Evolutionary conservation across 2,888 invertebrate species (phyloP), one percentile per base, ranked within the genome.

Genomic region (Cephus pulcher): DNA sequence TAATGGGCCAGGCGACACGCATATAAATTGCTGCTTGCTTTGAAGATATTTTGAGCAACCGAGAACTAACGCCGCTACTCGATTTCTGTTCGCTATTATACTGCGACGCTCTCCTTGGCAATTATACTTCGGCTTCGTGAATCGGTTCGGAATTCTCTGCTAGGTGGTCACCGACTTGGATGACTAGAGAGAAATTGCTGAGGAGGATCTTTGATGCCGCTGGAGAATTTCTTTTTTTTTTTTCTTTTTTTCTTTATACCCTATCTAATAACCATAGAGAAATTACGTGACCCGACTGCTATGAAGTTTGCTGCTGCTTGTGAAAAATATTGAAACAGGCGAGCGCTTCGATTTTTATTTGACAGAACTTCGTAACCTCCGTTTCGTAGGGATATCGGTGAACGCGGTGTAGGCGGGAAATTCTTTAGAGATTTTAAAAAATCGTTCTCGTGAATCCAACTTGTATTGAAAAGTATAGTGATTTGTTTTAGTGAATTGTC

Each of bases 21-120:
- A 88, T 88, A 90, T 90, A 89, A 90, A 91, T 91, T 89, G 88
- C 90, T 85, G 87, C 88, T 88, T 87, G 85, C 90, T 90, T 90
- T 89, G 87, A 89, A 88, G 89, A 88, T 89, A 89, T 89, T 90
- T 90, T 87, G 84, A 89, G 88, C 69, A 15, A 70, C 56, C 35
- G 70, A 74, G 71, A 33, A 71, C 32, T 71, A 71, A 33, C 34
- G 33, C 56, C 71, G 71, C 71, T 71, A 71, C 71, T 71, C 71
- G 32, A 71, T 71, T 71, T 71, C 71, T 71, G 33, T 32, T 71
- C 71, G 71, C 33, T 71, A 71, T 34, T 56, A 56, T 56, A 56
- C 23, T 56, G 56, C 56, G 56, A 56, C 56, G 56, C 56, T 56
- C 56, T 56, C 23, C 56, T 23, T 56, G 56, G 56, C 56, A 56